These are phyloP conservation scores for Lutjanus erythropterus DNA, from an alignment of 2,113 vertebrate genomes.

Conservation along the genomic window DNA sequence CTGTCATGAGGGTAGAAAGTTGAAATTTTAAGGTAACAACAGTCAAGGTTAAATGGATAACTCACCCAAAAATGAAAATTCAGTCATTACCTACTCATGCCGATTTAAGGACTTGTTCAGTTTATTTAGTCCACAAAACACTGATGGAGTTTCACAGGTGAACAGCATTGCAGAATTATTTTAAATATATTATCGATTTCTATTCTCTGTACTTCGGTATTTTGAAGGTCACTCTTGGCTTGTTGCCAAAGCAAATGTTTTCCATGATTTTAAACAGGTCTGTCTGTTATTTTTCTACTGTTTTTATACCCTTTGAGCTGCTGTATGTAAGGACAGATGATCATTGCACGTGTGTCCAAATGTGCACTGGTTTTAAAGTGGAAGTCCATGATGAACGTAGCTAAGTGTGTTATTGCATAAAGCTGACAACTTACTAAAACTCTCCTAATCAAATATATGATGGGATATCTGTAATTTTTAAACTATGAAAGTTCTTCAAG, in stretches of 20 bases:
- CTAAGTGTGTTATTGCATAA: slow-evolving; percentile 53
- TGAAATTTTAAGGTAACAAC: too few species aligned
- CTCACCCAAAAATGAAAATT: too few species aligned
- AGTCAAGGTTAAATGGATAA: too few species aligned
- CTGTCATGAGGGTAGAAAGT: too few species aligned
- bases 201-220: slow-evolving; percentile 46
- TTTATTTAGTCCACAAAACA: too few species aligned
- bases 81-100: too few species aligned
- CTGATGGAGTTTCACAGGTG: too few species aligned
- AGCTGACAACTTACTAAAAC: too few species aligned
- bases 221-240: slow-evolving; percentile 45
- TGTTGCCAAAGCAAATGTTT: slow-evolving; percentile 36
- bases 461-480: background rate
- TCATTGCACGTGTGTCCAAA: slow-evolving; percentile 48
- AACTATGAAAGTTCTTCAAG: background rate
- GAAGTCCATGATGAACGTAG: slow-evolving; percentile 44
- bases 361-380: slow-evolving; percentile 68
- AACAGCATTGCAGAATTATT: too few species aligned
- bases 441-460: background rate
- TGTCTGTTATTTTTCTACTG: slow-evolving; percentile 60
- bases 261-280: slow-evolving; percentile 37
- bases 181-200: too few species aligned
- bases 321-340: slow-evolving; percentile 58
- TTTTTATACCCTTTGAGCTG: slow-evolving; percentile 52
- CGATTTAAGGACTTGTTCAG: too few species aligned